Percentiles rank a stretch among this genome's conserved stretches.
phyloP scores from a whole-genome alignment of 2,888 invertebrate species.

The Empis livida region DNA sequence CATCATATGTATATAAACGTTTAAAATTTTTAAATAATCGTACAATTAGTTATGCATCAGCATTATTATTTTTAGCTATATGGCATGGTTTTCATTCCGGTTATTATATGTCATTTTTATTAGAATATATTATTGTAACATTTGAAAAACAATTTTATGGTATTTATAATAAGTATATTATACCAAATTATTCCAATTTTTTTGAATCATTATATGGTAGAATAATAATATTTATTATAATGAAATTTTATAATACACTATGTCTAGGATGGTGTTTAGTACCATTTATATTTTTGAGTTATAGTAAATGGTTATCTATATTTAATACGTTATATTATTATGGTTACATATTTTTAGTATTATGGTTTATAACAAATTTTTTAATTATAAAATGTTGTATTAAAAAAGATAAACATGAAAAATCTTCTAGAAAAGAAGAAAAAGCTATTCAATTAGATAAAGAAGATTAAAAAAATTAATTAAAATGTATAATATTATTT shows the following conservation, averaged over 20 bases:
- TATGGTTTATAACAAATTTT: conserved; percentile 38
- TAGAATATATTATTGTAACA: conserved; percentile 79
- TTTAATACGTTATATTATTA: conserved; percentile 52
- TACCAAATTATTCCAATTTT: conserved; percentile 1
- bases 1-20: conserved; percentile 87
- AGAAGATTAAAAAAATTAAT: no score
- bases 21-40: conserved; percentile 80
- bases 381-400: background rate
- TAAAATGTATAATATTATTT: no score
- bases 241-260: conserved; percentile 61
- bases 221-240: conserved; percentile 41
- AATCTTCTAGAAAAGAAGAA: no score
- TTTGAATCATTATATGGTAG: conserved; percentile 19
- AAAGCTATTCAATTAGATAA: no score
- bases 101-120: conserved; percentile 84
- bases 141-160: conserved; percentile 58
- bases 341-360: conserved; percentile 52
- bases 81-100: conserved; percentile 96
- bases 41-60: conserved; percentile 64
- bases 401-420: no score
- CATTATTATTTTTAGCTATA: conserved; percentile 75
- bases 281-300: conserved; percentile 60
- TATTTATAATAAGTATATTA: background rate
- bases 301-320: conserved; percentile 51
- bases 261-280: conserved; percentile 75